Conservation (phyloP, 2,888 invertebrate genomes). For the Tillus elongatus region DNA sequence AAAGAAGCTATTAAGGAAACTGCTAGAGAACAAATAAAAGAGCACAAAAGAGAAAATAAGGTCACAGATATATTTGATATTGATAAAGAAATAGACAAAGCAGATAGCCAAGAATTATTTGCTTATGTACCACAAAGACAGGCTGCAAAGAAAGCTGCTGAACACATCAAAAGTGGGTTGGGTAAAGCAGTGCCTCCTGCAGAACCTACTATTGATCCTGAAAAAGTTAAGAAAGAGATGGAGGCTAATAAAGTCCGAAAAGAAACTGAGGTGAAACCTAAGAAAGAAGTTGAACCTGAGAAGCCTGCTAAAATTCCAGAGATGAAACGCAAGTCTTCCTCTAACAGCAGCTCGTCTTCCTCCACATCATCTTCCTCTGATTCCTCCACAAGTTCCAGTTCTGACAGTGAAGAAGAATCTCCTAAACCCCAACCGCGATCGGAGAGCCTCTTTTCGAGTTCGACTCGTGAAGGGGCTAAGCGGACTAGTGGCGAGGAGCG, state of each 20-base stretch:
- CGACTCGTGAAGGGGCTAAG: conserved; percentile 33
- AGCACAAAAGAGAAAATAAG: too few species aligned
- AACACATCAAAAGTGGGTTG: conserved; percentile 76
- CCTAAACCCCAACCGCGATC: conserved; percentile 32
- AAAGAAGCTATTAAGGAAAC: conserved; percentile 36
- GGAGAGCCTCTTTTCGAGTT: conserved; percentile 34
- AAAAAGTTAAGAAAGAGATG: conserved; percentile 32
- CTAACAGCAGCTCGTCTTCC: conserved; percentile 49
- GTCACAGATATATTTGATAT: conserved; percentile 50
- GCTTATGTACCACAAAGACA: conserved; percentile 83
- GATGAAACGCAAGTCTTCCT: conserved; percentile 46
- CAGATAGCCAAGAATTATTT: conserved; percentile 52
- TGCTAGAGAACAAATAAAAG: conserved; percentile 29
- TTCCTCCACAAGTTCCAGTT: conserved; percentile 46
- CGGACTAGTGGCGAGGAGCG: conserved; percentile 51
- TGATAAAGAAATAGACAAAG: conserved; percentile 55
- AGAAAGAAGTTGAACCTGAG: conserved; percentile 23
- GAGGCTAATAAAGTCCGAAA: conserved; percentile 23
- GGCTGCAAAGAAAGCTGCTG: conserved; percentile 86
- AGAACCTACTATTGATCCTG: conserved; percentile 25
- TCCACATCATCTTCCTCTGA: conserved; percentile 43
- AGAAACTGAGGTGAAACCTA: conserved; percentile 21
- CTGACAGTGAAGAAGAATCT: conserved; percentile 50
- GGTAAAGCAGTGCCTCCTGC: conserved; percentile 43
- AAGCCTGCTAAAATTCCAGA: conserved; percentile 34